phyloP scores from a whole-genome alignment of 2,888 invertebrate species.

The Hyles lineata region DNA sequence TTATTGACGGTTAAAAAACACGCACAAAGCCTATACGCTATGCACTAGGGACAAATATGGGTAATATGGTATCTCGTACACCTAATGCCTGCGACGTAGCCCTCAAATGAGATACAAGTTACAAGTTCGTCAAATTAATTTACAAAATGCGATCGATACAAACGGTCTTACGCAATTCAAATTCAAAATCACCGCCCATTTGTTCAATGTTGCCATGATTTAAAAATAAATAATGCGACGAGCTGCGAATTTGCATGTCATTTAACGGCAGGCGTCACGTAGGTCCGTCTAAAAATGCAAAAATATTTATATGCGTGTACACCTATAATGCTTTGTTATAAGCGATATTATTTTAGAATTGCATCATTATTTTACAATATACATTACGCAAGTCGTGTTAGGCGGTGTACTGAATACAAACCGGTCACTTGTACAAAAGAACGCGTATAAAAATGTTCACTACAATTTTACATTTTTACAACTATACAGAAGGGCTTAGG shows the following conservation, averaged over 20 bases:
- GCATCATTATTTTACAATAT: conserved; percentile 48
- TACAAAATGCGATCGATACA: neutral
- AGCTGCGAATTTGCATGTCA: neutral
- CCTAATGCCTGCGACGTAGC: neutral
- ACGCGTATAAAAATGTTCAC: conserved; percentile 36
- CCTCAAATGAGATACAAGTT: neutral
- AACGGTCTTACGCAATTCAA: neutral
- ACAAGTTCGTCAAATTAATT: neutral
- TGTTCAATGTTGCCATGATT: neutral
- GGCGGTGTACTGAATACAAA: conserved; percentile 25
- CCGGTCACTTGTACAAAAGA: conserved; percentile 29
- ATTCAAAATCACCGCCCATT: neutral
- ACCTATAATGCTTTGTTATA: conserved; percentile 43
- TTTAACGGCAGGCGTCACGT: conserved; percentile 34
- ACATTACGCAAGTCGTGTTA: conserved; percentile 30
- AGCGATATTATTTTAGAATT: conserved; percentile 50
- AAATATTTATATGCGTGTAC: conserved; percentile 53
- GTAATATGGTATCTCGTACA: conserved; percentile 27
- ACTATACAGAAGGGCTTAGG: conserved; percentile 10
- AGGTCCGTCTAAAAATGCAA: conserved; percentile 50
- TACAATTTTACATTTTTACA: conserved; percentile 22
- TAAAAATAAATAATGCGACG: neutral
- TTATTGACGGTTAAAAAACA: conserved; percentile 19
- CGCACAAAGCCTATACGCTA: conserved; percentile 29
- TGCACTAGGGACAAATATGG: conserved; percentile 30